phyloP scores from a whole-genome alignment of 2,888 invertebrate genomes.

The Tricholauxania praeusta region DNA sequence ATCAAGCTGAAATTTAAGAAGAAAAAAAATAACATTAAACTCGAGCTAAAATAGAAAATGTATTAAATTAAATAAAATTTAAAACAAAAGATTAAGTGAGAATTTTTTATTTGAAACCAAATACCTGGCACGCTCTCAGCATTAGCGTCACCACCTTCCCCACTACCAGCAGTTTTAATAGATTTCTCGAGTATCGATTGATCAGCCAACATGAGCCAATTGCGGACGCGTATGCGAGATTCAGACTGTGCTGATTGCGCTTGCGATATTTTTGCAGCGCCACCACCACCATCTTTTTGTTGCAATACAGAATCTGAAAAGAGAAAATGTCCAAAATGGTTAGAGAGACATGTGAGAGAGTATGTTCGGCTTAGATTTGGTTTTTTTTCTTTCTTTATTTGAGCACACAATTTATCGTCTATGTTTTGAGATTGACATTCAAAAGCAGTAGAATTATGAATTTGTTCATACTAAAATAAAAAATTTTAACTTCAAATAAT shows the following conservation, averaged over 20 bases:
- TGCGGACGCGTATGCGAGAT: constrained; percentile 66
- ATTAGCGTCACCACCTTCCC: no score
- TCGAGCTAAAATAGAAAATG: not conserved
- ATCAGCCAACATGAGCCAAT: constrained; percentile 67
- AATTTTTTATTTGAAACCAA: not conserved
- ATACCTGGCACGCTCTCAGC: no score
- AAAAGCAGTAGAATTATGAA: no score
- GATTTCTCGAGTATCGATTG: constrained; percentile 62
- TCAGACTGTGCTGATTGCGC: constrained; percentile 50
- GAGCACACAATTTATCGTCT: constrained; percentile 14
- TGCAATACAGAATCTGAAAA: constrained; percentile 35
- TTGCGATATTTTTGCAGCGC: constrained; percentile 15
- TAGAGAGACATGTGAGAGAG: constrained; percentile 33
- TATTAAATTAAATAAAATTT: constrained; percentile 10
- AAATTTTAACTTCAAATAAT: no score
- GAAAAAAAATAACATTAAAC: constrained; percentile 11
- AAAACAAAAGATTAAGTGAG: constrained; percentile 10
- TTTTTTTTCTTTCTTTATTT: constrained; percentile 34
- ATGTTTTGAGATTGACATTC: not conserved
- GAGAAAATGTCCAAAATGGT: constrained; percentile 33
- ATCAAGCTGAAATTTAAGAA: constrained; percentile 32
- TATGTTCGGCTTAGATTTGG: constrained; percentile 3
- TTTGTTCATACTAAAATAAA: no score
- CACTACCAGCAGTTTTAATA: constrained; percentile 23
- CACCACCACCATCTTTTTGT: not conserved